A percentile compares a stretch with the other conserved stretches of the same genome.
phyloP scores from a whole-genome alignment of 1,140 invertebrate genomes.

The Piezodorus guildinii region DNA sequence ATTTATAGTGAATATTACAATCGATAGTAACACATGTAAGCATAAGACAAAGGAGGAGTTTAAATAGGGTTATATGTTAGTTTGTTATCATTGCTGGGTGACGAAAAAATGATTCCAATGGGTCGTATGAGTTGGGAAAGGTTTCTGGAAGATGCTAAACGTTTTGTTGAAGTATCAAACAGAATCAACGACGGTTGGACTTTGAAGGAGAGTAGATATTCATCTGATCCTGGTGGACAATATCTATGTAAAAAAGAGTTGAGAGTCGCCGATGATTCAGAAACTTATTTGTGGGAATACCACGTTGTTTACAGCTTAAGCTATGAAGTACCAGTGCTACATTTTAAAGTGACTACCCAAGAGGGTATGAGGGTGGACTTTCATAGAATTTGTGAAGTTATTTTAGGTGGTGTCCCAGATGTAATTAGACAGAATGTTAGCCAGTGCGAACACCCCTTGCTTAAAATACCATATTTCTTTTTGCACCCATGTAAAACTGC shows the following conservation, averaged over 20 bases:
- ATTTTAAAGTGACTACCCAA: slow-evolving; percentile 24
- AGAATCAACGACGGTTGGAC: slow-evolving; percentile 25
- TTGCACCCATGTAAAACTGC: slow-evolving; percentile 27
- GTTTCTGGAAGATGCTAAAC: slow-evolving; percentile 17
- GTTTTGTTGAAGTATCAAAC: slow-evolving; percentile 21
- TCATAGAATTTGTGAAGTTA: not conserved
- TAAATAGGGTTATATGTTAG: no score
- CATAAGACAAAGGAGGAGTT: no score
- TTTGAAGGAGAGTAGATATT: not conserved
- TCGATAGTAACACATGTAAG: no score
- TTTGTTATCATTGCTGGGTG: not conserved
- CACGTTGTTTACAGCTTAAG: slow-evolving; percentile 28
- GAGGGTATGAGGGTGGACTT: slow-evolving; percentile 15
- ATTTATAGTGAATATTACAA: no score
- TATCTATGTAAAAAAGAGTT: slow-evolving; percentile 14
- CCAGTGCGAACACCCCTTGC: slow-evolving; percentile 26
- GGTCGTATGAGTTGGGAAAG: not conserved
- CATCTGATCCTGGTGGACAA: slow-evolving; percentile 6
- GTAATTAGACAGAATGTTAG: slow-evolving; percentile 3
- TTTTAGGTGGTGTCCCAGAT: not conserved
- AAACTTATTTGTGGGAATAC: slow-evolving; percentile 24
- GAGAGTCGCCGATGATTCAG: not conserved
- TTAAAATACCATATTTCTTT: slow-evolving; percentile 25
- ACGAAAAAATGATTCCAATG: no score
- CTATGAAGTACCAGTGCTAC: slow-evolving; percentile 26